A percentile compares a stretch with the other conserved stretches of the same genome.
These are phyloP conservation scores for Coreoperca whiteheadi DNA, from an alignment of 2,113 vertebrate genomes.

Conservation along the genomic window DNA sequence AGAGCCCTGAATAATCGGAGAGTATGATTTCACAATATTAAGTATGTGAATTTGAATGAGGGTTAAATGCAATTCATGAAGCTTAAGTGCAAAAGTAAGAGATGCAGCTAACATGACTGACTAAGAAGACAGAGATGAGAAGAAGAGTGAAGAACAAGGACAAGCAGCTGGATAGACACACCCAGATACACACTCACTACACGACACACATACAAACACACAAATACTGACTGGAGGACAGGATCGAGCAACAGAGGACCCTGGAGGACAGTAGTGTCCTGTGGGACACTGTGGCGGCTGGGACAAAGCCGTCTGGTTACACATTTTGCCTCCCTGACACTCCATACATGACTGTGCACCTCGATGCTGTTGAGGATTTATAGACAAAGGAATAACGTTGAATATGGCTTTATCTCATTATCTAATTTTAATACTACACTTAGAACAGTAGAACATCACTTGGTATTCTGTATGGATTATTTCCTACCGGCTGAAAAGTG, in stretches of 20 bases:
- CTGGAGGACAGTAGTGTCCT: constrained; percentile 88
- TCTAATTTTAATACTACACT: constrained; percentile 8
- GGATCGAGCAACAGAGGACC: constrained; percentile 74
- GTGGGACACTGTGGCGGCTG: constrained; percentile 83
- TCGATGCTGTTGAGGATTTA: constrained; percentile 74
- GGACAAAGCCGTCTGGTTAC: constrained; percentile 85
- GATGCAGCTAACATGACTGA: background rate
- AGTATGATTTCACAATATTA: background rate
- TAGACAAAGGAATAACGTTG: constrained; percentile 22
- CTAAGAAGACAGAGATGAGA: background rate
- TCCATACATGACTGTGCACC: constrained; percentile 82
- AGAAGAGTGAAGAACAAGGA: background rate
- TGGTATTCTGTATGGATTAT: background rate
- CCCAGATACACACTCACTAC: background rate
- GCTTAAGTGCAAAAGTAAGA: background rate
- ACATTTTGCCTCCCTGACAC: constrained; percentile 88
- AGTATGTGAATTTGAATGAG: background rate
- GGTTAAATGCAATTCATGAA: background rate
- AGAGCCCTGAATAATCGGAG: constrained; percentile 82
- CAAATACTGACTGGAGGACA: constrained; percentile 86
- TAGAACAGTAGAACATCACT: constrained; percentile 3
- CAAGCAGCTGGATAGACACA: background rate
- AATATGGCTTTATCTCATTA: constrained; percentile 2
- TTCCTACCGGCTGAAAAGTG: constrained; percentile 88
- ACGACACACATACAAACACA: constrained; percentile 16